Conservation (phyloP, 2,113 vertebrate genomes). For the Nipponia nippon region DNA sequence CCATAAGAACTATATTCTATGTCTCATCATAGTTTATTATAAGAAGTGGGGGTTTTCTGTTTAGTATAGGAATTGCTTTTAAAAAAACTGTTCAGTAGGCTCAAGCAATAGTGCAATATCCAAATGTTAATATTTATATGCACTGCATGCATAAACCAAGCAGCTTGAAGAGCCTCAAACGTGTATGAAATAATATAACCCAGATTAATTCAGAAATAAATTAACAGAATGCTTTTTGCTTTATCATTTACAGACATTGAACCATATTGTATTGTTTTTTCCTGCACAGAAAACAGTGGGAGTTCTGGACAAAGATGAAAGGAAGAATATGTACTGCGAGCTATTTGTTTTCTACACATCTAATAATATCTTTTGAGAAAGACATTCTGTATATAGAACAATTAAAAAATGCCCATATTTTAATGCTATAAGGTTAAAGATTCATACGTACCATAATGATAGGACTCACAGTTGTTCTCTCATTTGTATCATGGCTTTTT, state of each 20-base stretch:
- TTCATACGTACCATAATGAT: not conserved
- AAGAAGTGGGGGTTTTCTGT: not conserved
- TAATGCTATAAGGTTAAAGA: not conserved
- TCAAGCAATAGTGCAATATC: not conserved
- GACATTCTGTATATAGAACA: not conserved
- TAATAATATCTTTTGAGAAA: not conserved
- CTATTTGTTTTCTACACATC: conserved; percentile 17
- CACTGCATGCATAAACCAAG: not conserved
- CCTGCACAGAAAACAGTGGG: conserved; percentile 14
- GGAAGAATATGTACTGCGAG: not conserved
- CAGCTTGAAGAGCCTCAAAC: not conserved
- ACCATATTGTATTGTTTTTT: conserved; percentile 29
- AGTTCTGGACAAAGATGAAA: conserved; percentile 58
- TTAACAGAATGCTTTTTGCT: conserved; percentile 18
- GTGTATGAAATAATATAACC: not conserved
- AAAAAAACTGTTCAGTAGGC: not conserved
- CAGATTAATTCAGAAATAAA: conserved; percentile 33
- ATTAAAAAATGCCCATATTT: not conserved
- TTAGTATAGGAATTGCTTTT: not conserved
- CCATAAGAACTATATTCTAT: not conserved
- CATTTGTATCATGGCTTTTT: not conserved
- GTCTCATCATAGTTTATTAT: not conserved
- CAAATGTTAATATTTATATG: not conserved
- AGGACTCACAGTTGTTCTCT: not conserved
- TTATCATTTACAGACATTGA: conserved; percentile 39